Evolutionary conservation across 2,797 vertebrate genomes (phyloP), one percentile per base, ranked within the genome.

Genomic region (Hafferia zeledoni): DNA sequence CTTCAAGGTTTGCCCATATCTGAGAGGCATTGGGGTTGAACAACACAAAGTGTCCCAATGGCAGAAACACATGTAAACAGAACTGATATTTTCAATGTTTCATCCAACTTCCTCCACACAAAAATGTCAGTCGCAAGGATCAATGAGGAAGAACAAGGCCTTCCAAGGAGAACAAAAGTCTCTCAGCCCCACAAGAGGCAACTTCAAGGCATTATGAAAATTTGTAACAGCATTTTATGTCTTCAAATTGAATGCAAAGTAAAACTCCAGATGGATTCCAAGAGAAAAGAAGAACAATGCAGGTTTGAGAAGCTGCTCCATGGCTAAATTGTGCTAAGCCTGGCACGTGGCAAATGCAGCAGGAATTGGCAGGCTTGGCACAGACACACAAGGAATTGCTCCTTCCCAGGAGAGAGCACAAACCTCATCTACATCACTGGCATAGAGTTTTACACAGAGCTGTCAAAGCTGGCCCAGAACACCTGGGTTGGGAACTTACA

Each of bases 91-190:
- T 27, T 55, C 88, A 90, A 35, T 12, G 71, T 28, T 80, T 93
- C 80, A 35, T 75, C 70, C 71, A 61, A 8, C 23, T 55, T 65
- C 52, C 69, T 86, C 74, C 74, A 61, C 18, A 84, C 31, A 72
- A 72, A 91, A 87, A 37, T 4, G 9, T 61, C 64, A 83, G 57
- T 63, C 64, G 75, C 57, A 76, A 76, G 70, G 86, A 52, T 35
- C 78, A 76, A 2, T 4, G 70, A 93, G 43, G 64, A 75, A 74
- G 57, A 85, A 87, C 4, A 2, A 76, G 33, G 81, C 55, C 43
- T 90, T 78, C 64, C 71, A 88, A 91, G 80, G 61, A 96, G 87
- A 89, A 79, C 63, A 77, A 71, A 92, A 92, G 82, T 63, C 69
- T 91, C 89, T 86, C 72, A 86, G 71, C 28, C 82, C 77, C 83